phyloP scores from a whole-genome alignment of 2,888 invertebrate genomes.

The Callyntrura sp. region DNA sequence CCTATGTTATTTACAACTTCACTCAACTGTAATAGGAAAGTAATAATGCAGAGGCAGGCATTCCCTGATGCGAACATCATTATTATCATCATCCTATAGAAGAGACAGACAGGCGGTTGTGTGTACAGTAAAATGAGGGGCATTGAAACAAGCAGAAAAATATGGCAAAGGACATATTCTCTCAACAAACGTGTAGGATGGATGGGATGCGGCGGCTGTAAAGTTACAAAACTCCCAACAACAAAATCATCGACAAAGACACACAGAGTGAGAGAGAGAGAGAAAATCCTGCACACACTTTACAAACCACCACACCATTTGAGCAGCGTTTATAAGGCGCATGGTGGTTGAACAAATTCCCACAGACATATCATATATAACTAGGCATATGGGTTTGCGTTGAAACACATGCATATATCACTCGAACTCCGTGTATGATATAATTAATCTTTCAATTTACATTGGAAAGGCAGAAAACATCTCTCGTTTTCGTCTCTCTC shows the following conservation, averaged over 20 bases:
- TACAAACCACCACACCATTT: conserved; percentile 17
- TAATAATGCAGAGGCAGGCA: not conserved
- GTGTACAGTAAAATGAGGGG: no score
- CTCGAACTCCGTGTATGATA: not conserved
- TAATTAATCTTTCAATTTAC: not conserved
- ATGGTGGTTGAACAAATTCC: conserved; percentile 57
- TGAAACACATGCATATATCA: no score
- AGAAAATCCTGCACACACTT: conserved; percentile 31
- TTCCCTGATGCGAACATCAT: not conserved
- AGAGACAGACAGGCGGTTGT: no score
- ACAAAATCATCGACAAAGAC: not conserved
- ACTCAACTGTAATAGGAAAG: not conserved
- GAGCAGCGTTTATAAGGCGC: conserved; percentile 18
- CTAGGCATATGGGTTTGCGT: not conserved
- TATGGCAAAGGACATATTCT: conserved; percentile 43
- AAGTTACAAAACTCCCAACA: not conserved
- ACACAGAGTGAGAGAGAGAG: no score
- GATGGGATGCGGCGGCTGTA: not conserved
- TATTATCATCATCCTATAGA: no score
- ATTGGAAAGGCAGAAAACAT: not conserved
- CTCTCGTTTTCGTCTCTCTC: not conserved
- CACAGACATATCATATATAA: conserved; percentile 10
- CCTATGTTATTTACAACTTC: no score
- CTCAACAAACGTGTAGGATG: not conserved
- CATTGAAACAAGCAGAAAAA: no score